Base-by-base conservation (phyloP, 2,113 vertebrate species). In the Alosa alosa region DNA sequence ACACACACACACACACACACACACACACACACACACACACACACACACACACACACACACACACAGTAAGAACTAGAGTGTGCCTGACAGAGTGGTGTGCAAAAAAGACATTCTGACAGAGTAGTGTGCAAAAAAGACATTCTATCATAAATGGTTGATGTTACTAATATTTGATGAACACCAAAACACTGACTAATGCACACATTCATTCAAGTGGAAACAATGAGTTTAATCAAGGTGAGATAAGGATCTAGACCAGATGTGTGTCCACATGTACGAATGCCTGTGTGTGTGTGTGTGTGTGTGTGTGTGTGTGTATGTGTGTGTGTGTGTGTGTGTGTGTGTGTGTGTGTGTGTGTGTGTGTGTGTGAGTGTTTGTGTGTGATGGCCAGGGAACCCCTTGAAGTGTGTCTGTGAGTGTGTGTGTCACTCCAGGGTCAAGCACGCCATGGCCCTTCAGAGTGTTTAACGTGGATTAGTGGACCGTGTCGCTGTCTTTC, bases 391-490 rank as follows among this genome's bases (percentile, higher is more conserved):
- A 44, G 41, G 41, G 41, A 50, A 50, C 49, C 13, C 49, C 49
- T 50, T 50, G 3, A 50, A 50, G 55, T 57, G 64, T 31, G 64
- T 72, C 6, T 9, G n/a, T 72, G 64, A 36, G 60, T 64, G 60
- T 64, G n/a, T 64, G 18, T 64, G 72, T 78, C 13, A 41, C 72
- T 78, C 25, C 0, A 3, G 31, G 72, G 72, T 78, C 72, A 78
- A 78, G 15, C 72, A 36, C 72, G 10, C 25, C n/a, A 78, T 39
- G 72, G 9, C 25, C 2, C 72, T 39, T 78, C 13, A 78, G 13
- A 78, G 11, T 78, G 72, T 78, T 78, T 78, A 78, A 78, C 20
- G 36, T 78, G 72, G 72, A 78, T 78, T 78, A 78, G 72, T 78
- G 36, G 25, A 18, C 72, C 72, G 13, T 78, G 72, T 78, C 64